phyloP scores from a whole-genome alignment of 2,888 invertebrate species.

The Ectobius pallidus region DNA sequence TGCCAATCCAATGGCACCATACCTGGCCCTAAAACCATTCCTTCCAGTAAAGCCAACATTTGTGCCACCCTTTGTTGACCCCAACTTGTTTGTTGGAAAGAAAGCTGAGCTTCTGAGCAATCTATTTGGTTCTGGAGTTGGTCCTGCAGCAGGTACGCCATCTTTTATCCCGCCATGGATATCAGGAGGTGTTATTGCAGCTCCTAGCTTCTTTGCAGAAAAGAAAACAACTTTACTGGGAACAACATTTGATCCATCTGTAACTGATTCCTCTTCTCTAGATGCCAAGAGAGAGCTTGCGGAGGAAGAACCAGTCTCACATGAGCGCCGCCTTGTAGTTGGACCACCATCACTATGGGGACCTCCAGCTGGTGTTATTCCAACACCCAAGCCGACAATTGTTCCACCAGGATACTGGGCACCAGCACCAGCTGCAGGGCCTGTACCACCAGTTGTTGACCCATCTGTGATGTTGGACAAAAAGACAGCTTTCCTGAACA shows the following conservation, averaged over 20 bases:
- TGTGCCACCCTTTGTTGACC: constrained; percentile 46
- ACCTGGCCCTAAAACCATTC: constrained; percentile 47
- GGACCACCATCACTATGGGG: constrained; percentile 7
- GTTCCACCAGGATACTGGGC: constrained; percentile 37
- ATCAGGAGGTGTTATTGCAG: constrained; percentile 16
- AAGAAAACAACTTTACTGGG: constrained; percentile 37
- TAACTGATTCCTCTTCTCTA: background rate
- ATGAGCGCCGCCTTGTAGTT: background rate
- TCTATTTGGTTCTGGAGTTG: constrained; percentile 31
- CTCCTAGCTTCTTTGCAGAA: constrained; percentile 28
- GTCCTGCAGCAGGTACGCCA: constrained; percentile 14
- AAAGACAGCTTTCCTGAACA: constrained; percentile 41
- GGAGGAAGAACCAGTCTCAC: background rate
- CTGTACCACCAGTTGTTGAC: constrained; percentile 17
- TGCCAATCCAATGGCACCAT: constrained; percentile 36
- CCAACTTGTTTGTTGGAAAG: constrained; percentile 44
- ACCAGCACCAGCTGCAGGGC: constrained; percentile 13
- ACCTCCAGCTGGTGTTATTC: constrained; percentile 22
- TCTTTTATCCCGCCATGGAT: constrained; percentile 1
- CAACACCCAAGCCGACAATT: constrained; percentile 34
- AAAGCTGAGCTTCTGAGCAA: constrained; percentile 38
- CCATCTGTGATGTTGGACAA: constrained; percentile 47
- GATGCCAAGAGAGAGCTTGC: constrained; percentile 16
- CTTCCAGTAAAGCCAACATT: constrained; percentile 53
- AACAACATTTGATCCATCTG: background rate